Conservation (phyloP, 2,113 vertebrate species). For the Leptocoma aspasia region DNA sequence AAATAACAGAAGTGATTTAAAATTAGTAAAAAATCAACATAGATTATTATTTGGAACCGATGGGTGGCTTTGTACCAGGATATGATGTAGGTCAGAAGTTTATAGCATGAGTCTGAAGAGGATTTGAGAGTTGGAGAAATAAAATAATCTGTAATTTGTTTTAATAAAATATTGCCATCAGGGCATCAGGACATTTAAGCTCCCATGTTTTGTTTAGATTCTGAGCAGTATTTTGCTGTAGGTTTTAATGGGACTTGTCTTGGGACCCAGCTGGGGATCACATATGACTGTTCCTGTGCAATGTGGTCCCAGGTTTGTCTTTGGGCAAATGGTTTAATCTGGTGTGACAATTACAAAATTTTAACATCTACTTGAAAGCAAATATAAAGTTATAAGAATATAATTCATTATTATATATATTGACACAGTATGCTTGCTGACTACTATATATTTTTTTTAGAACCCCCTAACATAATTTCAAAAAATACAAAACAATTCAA, state of each 20-base stretch:
- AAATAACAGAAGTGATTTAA: background rate
- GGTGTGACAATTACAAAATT: background rate
- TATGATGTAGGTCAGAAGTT: background rate
- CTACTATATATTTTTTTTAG: background rate
- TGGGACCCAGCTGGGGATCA: background rate
- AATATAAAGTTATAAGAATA: background rate
- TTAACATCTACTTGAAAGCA: background rate
- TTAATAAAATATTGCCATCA: background rate
- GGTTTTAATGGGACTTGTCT: background rate
- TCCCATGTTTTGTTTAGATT: background rate
- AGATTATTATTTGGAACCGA: background rate
- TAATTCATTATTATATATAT: background rate
- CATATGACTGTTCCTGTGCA: background rate
- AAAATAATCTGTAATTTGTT: background rate
- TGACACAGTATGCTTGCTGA: background rate
- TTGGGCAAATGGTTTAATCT: background rate
- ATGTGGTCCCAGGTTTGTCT: background rate
- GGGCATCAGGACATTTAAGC: background rate
- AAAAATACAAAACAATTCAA: background rate
- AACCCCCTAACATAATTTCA: fast-evolving
- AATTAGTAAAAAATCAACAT: background rate
- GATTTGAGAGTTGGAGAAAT: background rate
- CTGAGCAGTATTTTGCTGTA: background rate
- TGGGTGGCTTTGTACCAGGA: background rate
- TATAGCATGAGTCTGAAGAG: background rate